Conservation (phyloP, 2,888 invertebrate genomes). For the Phortica okadai region DNA sequence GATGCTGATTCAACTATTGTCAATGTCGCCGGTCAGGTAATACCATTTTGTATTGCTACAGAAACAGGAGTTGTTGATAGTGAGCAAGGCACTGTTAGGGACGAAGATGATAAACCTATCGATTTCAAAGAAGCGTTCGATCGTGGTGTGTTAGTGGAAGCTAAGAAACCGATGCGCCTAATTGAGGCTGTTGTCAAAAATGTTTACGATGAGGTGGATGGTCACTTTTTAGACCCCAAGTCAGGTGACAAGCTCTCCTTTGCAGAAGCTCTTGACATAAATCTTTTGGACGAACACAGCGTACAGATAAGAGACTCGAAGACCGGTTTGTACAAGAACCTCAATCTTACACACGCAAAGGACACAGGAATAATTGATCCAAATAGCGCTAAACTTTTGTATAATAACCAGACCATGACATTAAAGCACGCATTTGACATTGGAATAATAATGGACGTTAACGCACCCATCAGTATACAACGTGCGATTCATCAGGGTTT, state of each 20-base stretch:
- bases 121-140: slow-evolving; percentile 92
- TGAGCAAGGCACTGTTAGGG: slow-evolving; percentile 82
- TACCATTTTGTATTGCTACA: slow-evolving; percentile 90
- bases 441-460: slow-evolving; percentile 87
- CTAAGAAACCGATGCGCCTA: slow-evolving; percentile 87
- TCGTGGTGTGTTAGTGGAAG: slow-evolving; percentile 88
- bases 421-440: slow-evolving; percentile 87
- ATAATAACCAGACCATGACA: slow-evolving; percentile 82
- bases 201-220: slow-evolving; percentile 86
- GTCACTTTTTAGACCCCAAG: slow-evolving; percentile 89
- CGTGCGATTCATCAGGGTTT: slow-evolving; percentile 90
- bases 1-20: slow-evolving; percentile 92
- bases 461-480: slow-evolving; percentile 88
- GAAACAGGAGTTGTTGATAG: slow-evolving; percentile 86
- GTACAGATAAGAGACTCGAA: slow-evolving; percentile 88
- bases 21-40: slow-evolving; percentile 86
- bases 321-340: slow-evolving; percentile 85
- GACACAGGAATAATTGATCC: slow-evolving; percentile 86
- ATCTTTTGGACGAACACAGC: slow-evolving; percentile 89
- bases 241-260: slow-evolving; percentile 87
- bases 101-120: slow-evolving; percentile 81
- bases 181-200: slow-evolving; percentile 89
- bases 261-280: slow-evolving; percentile 87
- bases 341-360: slow-evolving; percentile 87
- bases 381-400: slow-evolving; percentile 81